Percentiles rank a stretch among this genome's conserved stretches.
phyloP scores from a whole-genome alignment of 2,888 invertebrate genomes.

The Agonopterix heracliana region DNA sequence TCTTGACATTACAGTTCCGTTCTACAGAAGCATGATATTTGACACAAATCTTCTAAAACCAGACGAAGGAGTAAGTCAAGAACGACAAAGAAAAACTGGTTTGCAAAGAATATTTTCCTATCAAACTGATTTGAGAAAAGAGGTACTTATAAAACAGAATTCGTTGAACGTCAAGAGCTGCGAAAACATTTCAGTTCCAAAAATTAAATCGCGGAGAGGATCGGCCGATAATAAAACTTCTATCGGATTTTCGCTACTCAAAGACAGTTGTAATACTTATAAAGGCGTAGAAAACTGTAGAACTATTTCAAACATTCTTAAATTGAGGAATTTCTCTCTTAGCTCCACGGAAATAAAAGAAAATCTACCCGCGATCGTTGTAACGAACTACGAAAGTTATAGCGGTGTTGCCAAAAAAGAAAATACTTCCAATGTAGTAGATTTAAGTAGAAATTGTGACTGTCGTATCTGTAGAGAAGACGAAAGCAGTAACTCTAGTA shows the following conservation, averaged over 20 bases:
- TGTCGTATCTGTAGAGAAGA: constrained; percentile 25
- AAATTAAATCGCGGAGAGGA: constrained; percentile 17
- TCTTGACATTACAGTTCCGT: constrained; percentile 22
- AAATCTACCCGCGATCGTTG: constrained; percentile 29
- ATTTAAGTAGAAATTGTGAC: constrained; percentile 40
- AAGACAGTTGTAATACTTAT: constrained; percentile 22
- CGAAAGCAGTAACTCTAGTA: constrained; percentile 9
- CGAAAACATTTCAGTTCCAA: constrained; percentile 32
- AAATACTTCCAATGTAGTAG: constrained; percentile 49
- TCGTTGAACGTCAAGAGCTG: constrained; percentile 38
- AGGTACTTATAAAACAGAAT: constrained; percentile 40
- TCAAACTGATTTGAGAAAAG: constrained; percentile 42
- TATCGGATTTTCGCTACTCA: constrained; percentile 13
- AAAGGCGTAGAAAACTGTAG: constrained; percentile 15
- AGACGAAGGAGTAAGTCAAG: constrained; percentile 17
- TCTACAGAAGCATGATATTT: constrained; percentile 36
- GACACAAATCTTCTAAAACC: constrained; percentile 5
- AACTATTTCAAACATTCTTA: constrained; percentile 19
- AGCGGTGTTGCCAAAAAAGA: constrained; percentile 35
- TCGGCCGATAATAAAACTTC: constrained; percentile 17
- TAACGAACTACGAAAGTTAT: constrained; percentile 24
- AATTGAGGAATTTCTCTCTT: constrained; percentile 26
- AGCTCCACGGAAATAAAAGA: constrained; percentile 15
- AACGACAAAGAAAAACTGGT: constrained; percentile 38
- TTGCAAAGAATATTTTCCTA: constrained; percentile 32